Conservation (phyloP, 2,113 vertebrate genomes). For the Pedionomus torquatus region DNA sequence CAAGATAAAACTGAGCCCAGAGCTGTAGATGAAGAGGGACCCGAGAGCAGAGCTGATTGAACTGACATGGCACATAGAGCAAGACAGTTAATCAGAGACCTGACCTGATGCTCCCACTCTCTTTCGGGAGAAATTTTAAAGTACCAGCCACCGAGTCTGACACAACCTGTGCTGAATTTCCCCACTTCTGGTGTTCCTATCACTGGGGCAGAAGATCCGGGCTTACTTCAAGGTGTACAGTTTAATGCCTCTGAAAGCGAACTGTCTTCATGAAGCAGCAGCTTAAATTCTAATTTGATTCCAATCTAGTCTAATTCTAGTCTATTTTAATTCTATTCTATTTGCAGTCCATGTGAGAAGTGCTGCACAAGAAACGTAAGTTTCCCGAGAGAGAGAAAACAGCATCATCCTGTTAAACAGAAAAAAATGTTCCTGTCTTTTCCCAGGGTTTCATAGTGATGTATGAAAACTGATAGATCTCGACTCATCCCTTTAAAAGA, state of each 20-base stretch:
- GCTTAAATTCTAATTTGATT: background rate
- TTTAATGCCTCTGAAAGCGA: background rate
- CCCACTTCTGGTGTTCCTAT: background rate
- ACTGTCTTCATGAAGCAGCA: background rate
- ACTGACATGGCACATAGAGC: background rate
- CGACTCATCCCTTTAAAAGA: background rate
- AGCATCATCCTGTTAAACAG: background rate
- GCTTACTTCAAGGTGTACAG: background rate
- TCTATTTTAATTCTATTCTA: too few species aligned
- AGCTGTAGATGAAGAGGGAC: background rate
- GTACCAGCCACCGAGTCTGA: background rate
- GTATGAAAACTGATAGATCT: background rate
- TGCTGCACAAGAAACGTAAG: background rate
- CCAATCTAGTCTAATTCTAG: too few species aligned
- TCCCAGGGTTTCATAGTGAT: background rate
- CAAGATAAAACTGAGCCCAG: background rate
- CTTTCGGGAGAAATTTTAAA: background rate
- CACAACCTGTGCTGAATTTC: background rate
- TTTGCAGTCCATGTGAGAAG: background rate
- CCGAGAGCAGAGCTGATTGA: background rate
- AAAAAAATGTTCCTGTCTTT: background rate
- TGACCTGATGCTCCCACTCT: background rate
- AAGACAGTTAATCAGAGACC: background rate
- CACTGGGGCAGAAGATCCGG: background rate
- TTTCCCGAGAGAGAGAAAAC: background rate